Evolutionary conservation across 2,113 vertebrate genomes (phyloP), one percentile per base, ranked within the genome.

Genomic region (Oryzias curvinotus): DNA sequence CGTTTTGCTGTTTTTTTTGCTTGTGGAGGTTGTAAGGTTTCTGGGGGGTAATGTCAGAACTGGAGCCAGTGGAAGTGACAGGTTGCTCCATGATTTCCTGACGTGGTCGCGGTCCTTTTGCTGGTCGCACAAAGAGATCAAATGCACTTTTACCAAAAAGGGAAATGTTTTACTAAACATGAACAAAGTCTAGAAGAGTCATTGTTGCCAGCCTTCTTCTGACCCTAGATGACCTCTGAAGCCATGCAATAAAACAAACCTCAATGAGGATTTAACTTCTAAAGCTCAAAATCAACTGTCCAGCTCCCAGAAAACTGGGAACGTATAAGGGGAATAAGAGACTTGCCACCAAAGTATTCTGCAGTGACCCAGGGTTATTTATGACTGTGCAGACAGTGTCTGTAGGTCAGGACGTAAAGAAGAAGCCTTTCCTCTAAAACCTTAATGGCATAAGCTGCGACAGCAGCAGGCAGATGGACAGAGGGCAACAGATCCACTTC

Each of bases 81-180:
- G 87, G 74, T 92, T 94, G 90, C 89, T 93, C 87, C 93, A 92
- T 1, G 91, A 88, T 74, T 94, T 94, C 61, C 91, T 88, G 48
- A 94, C 93, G 67, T 87, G 85, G 66, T 92, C 87, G 16, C 75
- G 72, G 57, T 91, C 88, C 73, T 91, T 93, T 30, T 90, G 91
- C 89, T 93, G 60, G 68, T 44, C 46, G 10, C 63, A 75, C 5
- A 52, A 28, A 18, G 1, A 61, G 5, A 58, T 21, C 0, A 25
- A 53, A 58, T 2, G 7, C 8, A 12, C 10, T 36, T 36, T 36
- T 10, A 46, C 14, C 12, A 4, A 46, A 46, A 46, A 46, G 5
- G 15, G 5, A 46, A 46, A 46, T 45, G 4, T 45, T 45, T 14
- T 16, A 17, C 14, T 17, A 46, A 46, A 16, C 15, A 14, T 13